Percentiles rank a stretch among this genome's conserved stretches.
Conservation (phyloP, 1,140 invertebrate genomes). For the Nomia melanderi region DNA sequence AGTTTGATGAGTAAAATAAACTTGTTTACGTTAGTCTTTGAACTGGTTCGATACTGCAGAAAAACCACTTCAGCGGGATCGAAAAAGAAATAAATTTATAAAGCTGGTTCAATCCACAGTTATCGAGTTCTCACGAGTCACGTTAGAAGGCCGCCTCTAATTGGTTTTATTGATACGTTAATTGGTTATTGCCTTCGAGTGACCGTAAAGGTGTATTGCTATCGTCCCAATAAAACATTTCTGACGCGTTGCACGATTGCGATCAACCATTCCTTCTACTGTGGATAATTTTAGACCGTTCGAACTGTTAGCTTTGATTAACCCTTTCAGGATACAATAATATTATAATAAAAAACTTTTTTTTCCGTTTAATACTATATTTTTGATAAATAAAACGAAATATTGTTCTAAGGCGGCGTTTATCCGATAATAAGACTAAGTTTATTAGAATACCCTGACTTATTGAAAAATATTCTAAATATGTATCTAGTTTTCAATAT, state of each 20-base stretch:
- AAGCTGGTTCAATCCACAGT: conserved; percentile 46
- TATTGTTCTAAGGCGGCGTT: too few relatives aligned
- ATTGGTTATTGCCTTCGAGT: conserved; percentile 66
- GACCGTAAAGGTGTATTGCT: conserved; percentile 51
- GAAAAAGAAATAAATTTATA: conserved; percentile 49
- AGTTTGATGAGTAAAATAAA: neutral
- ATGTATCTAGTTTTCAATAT: too few relatives aligned
- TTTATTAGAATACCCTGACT: too few relatives aligned
- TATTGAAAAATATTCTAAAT: too few relatives aligned
- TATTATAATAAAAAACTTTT: too few relatives aligned
- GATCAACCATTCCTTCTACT: conserved; percentile 12
- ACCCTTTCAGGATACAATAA: neutral
- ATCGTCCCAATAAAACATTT: conserved; percentile 41
- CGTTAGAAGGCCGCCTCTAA: conserved; percentile 68
- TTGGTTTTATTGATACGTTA: conserved; percentile 75
- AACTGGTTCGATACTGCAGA: neutral
- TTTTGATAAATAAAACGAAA: neutral
- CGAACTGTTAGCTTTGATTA: neutral
- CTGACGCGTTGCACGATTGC: conserved; percentile 1
- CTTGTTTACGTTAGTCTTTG: neutral
- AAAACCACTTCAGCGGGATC: neutral
- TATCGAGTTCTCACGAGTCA: conserved; percentile 46
- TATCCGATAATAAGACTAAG: too few relatives aligned
- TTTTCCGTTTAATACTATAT: neutral
- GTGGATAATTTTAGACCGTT: neutral